These are phyloP conservation scores for Calyptomena viridis DNA, from an alignment of 2,113 vertebrate genomes.

Conservation along the genomic window DNA sequence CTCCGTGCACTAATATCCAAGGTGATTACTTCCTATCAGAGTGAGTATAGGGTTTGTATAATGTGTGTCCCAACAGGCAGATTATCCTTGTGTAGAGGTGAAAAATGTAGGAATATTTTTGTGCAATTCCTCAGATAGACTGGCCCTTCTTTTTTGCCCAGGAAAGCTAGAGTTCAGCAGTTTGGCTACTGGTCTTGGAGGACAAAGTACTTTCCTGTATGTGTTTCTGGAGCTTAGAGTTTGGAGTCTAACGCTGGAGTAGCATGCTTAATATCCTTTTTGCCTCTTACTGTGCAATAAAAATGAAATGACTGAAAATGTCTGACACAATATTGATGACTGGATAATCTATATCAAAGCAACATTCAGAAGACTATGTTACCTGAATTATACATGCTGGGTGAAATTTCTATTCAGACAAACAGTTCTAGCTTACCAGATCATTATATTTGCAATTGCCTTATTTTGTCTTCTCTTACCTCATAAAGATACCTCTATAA, in stretches of 20 bases:
- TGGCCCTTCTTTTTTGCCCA: not conserved
- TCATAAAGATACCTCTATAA: not conserved
- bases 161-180: not conserved
- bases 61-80: not conserved
- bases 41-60: no score
- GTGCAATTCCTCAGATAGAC: not conserved
- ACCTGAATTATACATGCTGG: not conserved
- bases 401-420: constrained; percentile 21
- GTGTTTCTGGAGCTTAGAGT: not conserved
- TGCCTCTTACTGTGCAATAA: not conserved
- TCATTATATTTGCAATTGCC: constrained; percentile 22
- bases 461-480: constrained; percentile 11
- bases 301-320: not conserved
- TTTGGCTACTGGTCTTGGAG: not conserved
- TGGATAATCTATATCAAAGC: constrained; percentile 7
- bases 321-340: not conserved
- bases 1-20: no score
- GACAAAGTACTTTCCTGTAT: not conserved
- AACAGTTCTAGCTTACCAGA: not conserved
- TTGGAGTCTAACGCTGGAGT: not conserved
- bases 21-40: no score
- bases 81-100: not conserved
- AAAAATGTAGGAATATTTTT: not conserved
- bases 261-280: not conserved
- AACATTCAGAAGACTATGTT: constrained; percentile 1